A percentile compares a stretch with the other conserved stretches of the same genome.
Conservation (phyloP, 2,113 vertebrate genomes). For the Pelusios castaneus region DNA sequence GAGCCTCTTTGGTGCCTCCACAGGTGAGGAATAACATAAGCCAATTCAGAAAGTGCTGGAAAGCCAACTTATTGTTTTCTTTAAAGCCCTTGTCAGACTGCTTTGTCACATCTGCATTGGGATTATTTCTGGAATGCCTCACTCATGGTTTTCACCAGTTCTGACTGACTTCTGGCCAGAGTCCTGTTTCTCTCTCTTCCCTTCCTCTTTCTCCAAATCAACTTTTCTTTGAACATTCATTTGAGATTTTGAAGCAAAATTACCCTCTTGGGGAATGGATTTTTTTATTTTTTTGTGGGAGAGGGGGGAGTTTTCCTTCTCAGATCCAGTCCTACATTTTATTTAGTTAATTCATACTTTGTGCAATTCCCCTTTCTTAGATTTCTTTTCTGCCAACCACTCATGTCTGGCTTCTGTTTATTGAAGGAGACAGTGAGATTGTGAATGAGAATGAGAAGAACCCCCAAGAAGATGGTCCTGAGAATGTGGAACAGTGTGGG, state of each 20-base stretch:
- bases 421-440: background rate
- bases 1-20: background rate
- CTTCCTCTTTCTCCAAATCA: background rate
- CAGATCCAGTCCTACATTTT: background rate
- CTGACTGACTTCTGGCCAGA: background rate
- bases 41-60: accelerated
- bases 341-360: background rate
- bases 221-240: background rate
- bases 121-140: background rate
- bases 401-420: background rate
- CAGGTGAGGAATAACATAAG: background rate
- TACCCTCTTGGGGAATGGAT: background rate
- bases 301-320: background rate
- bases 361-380: background rate
- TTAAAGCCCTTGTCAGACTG: background rate
- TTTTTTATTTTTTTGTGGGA: background rate
- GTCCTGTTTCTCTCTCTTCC: background rate
- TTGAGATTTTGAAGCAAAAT: background rate
- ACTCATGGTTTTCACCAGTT: background rate
- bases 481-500: background rate
- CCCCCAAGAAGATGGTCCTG: background rate
- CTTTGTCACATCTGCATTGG: accelerated
- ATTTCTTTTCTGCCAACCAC: background rate
- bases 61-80: background rate
- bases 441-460: background rate